Percentiles rank a stretch among this genome's conserved stretches.
phyloP scores from a whole-genome alignment of 2,113 vertebrate genomes.

The Pygathrix nemaeus region DNA sequence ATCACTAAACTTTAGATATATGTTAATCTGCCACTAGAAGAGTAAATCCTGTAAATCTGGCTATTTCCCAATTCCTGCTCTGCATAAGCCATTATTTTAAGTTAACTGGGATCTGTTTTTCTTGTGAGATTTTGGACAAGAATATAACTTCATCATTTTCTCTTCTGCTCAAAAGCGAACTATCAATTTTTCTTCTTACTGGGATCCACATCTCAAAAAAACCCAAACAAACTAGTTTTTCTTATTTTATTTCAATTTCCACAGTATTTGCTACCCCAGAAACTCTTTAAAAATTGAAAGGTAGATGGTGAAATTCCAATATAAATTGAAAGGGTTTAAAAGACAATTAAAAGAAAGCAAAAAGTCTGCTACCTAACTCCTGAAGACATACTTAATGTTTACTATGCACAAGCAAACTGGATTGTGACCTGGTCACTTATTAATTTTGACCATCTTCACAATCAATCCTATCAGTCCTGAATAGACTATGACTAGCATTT shows the following conservation, averaged over 20 bases:
- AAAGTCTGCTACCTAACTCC: not conserved
- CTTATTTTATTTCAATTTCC: conserved; percentile 33
- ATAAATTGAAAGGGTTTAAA: not conserved
- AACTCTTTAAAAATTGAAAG: conserved; percentile 11
- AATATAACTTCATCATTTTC: not conserved
- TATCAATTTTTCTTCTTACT: conserved; percentile 11
- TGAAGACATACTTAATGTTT: not conserved
- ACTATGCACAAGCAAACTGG: not conserved
- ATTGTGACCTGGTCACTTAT: not conserved
- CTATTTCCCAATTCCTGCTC: not conserved
- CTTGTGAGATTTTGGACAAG: not conserved
- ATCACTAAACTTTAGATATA: not conserved
- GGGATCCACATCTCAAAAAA: not conserved
- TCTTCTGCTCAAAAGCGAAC: conserved; percentile 39
- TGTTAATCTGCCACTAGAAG: not conserved
- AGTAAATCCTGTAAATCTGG: not conserved
- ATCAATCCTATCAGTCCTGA: not conserved
- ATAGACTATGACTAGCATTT: not conserved
- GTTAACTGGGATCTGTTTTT: not conserved
- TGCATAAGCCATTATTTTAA: not conserved
- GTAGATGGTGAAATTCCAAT: conserved; percentile 34
- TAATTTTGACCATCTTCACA: not conserved
- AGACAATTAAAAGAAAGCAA: conserved; percentile 1
- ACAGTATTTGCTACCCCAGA: not conserved
- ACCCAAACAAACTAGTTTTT: not conserved